Evolutionary conservation across 2,888 invertebrate genomes (phyloP).

Genomic region (Polyommatus icarus): DNA sequence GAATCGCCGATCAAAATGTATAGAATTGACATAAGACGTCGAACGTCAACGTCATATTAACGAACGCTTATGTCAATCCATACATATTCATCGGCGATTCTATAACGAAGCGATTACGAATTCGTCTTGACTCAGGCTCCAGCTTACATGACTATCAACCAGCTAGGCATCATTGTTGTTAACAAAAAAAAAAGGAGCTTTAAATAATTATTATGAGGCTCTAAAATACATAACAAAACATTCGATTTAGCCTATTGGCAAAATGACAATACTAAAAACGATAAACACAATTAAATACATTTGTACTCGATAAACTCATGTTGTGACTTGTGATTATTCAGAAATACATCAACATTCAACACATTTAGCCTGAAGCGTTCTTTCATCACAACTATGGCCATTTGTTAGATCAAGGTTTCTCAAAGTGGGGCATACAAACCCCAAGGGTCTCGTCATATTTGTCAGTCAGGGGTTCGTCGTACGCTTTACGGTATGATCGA

Average conservation of each 20-base stretch:
- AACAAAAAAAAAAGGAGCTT: too few relatives aligned
- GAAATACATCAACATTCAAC: not conserved
- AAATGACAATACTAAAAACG: not conserved
- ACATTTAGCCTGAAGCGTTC: not conserved
- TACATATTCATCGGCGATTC: too few relatives aligned
- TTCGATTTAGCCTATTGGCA: not conserved
- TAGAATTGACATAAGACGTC: too few relatives aligned
- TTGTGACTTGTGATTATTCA: constrained; percentile 5
- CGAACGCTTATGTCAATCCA: too few relatives aligned
- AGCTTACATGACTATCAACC: too few relatives aligned
- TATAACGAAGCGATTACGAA: too few relatives aligned
- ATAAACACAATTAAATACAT: not conserved
- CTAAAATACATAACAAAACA: too few relatives aligned
- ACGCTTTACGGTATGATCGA: not conserved
- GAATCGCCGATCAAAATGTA: too few relatives aligned
- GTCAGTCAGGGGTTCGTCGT: not conserved
- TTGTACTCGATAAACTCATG: not conserved
- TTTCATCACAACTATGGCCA: not conserved
- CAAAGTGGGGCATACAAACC: not conserved
- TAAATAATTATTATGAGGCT: too few relatives aligned
- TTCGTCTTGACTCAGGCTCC: too few relatives aligned
- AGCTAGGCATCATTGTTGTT: too few relatives aligned
- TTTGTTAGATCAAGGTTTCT: not conserved
- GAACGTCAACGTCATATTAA: too few relatives aligned
- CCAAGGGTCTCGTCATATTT: not conserved